These are phyloP conservation scores for Dryocosmus kuriphilus DNA, from an alignment of 2,888 invertebrate genomes.

Conservation along the genomic window DNA sequence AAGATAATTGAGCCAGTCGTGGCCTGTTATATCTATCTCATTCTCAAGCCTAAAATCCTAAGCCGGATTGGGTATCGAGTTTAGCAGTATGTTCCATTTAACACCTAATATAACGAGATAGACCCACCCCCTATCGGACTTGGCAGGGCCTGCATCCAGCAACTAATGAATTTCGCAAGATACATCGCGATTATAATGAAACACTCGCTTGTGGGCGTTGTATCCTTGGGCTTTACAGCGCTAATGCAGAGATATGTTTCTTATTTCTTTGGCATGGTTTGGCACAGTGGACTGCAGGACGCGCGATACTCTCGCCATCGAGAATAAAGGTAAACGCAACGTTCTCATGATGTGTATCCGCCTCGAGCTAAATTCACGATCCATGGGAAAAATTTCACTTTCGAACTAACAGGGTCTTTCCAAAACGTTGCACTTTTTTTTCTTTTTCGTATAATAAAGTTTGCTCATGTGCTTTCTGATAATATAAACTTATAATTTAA, in stretches of 20 bases:
- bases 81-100: constrained; percentile 59
- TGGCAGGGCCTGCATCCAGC: constrained; percentile 49
- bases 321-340: constrained; percentile 21
- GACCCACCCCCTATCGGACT: constrained; percentile 54
- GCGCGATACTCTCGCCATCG: constrained; percentile 18
- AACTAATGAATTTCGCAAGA: constrained; percentile 68
- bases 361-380: constrained; percentile 17
- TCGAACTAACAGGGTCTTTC: neutral
- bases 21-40: constrained; percentile 42
- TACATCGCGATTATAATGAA: constrained; percentile 61
- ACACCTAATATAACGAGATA: constrained; percentile 57
- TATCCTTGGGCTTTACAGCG: constrained; percentile 70
- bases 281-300: constrained; percentile 9
- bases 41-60: constrained; percentile 44
- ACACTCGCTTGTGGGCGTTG: constrained; percentile 64
- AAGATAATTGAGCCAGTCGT: constrained; percentile 55
- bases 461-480: no score
- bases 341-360: constrained; percentile 32
- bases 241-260: constrained; percentile 48
- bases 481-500: no score
- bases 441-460: no score
- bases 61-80: neutral
- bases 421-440: neutral
- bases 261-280: neutral
- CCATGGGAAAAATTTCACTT: constrained; percentile 18